Evolutionary conservation across 2,888 invertebrate genomes (phyloP).

Genomic region (Ectobius pallidus): DNA sequence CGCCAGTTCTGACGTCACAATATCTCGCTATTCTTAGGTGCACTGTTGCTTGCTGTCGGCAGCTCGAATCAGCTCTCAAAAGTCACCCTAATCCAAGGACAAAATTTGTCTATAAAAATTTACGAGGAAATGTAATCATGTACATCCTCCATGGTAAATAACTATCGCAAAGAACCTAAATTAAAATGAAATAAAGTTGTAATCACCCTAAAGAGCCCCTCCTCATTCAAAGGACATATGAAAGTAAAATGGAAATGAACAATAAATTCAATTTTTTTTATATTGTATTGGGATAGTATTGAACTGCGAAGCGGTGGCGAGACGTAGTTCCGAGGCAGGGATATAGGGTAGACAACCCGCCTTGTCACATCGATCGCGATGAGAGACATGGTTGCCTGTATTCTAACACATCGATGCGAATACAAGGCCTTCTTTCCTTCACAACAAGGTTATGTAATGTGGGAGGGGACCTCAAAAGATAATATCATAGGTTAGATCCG

Average conservation of each 20-base stretch:
- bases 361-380: conserved; percentile 5
- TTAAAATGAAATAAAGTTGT: too few species aligned
- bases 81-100: conserved; percentile 1
- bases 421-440: conserved; percentile 13
- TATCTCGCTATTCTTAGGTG: conserved; percentile 38
- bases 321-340: neutral
- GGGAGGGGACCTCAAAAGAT: neutral
- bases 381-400: neutral
- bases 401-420: neutral
- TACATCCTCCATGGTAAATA: too few species aligned
- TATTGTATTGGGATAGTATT: too few species aligned
- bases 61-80: neutral
- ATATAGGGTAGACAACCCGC: neutral
- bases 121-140: too few species aligned
- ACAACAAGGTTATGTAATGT: conserved; percentile 1
- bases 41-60: conserved; percentile 18
- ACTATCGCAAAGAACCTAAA: too few species aligned
- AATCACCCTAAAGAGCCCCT: too few species aligned
- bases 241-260: too few species aligned
- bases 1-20: conserved; percentile 33
- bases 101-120: neutral
- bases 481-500: neutral
- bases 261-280: too few species aligned
- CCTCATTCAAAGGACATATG: too few species aligned
- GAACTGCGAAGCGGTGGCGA: too few species aligned